Evolutionary conservation across 2,797 vertebrate species (phyloP).

Genomic region (Crocodylus rhombifer): DNA sequence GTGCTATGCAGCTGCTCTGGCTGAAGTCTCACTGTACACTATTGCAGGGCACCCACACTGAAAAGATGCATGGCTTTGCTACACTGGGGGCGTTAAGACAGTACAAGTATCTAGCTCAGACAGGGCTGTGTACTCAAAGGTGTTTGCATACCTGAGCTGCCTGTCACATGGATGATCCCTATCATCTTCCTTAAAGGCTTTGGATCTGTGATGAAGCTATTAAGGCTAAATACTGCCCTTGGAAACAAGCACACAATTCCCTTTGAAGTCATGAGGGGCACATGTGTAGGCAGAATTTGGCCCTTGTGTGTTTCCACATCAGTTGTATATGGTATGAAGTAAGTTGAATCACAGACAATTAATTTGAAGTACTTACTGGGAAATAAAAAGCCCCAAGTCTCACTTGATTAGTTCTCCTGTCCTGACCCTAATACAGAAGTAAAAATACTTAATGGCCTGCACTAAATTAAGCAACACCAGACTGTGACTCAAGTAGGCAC

Average conservation of each 20-base stretch:
- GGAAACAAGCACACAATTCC: not conserved
- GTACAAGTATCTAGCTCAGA: not conserved
- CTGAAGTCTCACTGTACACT: not conserved
- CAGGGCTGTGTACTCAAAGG: not conserved
- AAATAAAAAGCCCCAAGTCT: constrained; percentile 46
- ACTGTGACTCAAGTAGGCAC: constrained; percentile 2
- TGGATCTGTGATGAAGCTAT: not conserved
- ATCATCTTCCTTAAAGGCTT: constrained; percentile 11
- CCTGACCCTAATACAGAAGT: constrained; percentile 50
- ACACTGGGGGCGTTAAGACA: not conserved
- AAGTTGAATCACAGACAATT: constrained; percentile 18
- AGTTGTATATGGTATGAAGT: not conserved
- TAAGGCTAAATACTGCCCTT: not conserved
- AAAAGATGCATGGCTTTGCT: not conserved
- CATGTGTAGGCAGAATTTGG: not conserved
- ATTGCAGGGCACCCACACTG: not conserved
- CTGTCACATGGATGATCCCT: constrained; percentile 5
- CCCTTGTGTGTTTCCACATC: not conserved
- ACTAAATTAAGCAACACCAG: constrained; percentile 39
- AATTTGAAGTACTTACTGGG: constrained; percentile 25
- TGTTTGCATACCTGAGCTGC: not conserved
- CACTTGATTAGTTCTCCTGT: constrained; percentile 35
- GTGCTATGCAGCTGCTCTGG: not conserved
- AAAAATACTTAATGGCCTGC: constrained; percentile 61
- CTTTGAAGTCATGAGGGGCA: not conserved